These are phyloP conservation scores for Pipra filicauda DNA, from an alignment of 2,113 vertebrate genomes.

Conservation along the genomic window DNA sequence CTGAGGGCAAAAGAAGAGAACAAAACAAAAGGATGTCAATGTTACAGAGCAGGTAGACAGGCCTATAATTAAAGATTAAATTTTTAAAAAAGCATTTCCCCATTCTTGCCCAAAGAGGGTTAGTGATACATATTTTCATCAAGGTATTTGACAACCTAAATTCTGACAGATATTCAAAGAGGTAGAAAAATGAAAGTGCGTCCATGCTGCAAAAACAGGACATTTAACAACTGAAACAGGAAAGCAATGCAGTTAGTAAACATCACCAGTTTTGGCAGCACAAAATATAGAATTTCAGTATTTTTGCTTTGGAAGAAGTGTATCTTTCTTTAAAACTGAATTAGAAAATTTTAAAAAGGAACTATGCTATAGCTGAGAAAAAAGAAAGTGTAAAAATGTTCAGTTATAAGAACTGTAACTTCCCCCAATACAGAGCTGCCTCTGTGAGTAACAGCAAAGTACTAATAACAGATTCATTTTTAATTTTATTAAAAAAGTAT, in stretches of 20 bases:
- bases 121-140: background rate
- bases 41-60: background rate
- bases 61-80: background rate
- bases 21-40: background rate
- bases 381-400: background rate
- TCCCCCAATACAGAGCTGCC: background rate
- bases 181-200: background rate
- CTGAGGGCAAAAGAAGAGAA: conserved; percentile 65
- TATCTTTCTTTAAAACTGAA: background rate
- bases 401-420: background rate
- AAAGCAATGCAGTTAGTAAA: background rate
- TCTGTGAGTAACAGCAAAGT: background rate
- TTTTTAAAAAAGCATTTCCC: background rate
- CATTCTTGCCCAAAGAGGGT: background rate
- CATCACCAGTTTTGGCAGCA: background rate
- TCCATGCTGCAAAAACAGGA: background rate
- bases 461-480: background rate
- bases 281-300: background rate
- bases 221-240: background rate
- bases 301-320: background rate
- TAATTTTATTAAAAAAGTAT: background rate
- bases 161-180: background rate
- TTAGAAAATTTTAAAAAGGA: background rate
- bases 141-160: background rate
- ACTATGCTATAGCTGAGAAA: background rate